Percentiles rank a stretch among this genome's conserved stretches.
Evolutionary conservation across 2,797 vertebrate species (phyloP).

Genomic region (Enteromius fasciolatus): DNA sequence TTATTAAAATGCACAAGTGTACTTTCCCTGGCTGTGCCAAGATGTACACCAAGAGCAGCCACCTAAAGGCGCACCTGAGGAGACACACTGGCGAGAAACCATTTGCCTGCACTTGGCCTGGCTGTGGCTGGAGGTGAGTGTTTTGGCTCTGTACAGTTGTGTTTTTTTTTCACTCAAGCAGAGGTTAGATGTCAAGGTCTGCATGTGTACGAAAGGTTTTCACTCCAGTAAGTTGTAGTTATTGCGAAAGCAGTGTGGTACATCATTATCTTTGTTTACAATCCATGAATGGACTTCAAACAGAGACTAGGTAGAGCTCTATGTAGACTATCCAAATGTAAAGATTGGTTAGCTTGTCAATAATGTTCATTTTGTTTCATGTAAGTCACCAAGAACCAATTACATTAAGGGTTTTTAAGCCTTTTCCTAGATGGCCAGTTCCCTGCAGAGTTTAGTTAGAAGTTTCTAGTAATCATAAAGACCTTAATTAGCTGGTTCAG

Average conservation of each 20-base stretch:
- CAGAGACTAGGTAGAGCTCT: background rate
- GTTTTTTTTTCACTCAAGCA: slow-evolving; percentile 1
- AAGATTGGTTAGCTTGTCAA: background rate
- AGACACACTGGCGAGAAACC: slow-evolving; percentile 97
- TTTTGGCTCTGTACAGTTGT: slow-evolving; percentile 18
- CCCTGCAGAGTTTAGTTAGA: background rate
- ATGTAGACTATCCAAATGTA: background rate
- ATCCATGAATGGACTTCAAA: slow-evolving; percentile 49
- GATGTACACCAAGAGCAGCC: slow-evolving; percentile 99
- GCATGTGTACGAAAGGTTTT: slow-evolving; percentile 16
- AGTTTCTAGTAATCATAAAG: background rate
- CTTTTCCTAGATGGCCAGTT: background rate
- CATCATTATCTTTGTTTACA: slow-evolving; percentile 49
- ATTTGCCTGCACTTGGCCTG: slow-evolving; percentile 94
- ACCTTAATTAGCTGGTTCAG: background rate
- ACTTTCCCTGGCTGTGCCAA: slow-evolving; percentile 93
- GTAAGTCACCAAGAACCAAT: background rate
- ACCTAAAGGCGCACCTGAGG: slow-evolving; percentile 94
- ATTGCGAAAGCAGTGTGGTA: slow-evolving; percentile 42
- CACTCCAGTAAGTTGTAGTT: slow-evolving; percentile 35
- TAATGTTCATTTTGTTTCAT: background rate
- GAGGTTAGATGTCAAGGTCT: slow-evolving; percentile 42
- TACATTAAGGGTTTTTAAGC: background rate
- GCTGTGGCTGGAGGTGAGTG: slow-evolving; percentile 95
- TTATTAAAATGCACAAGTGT: slow-evolving; percentile 99